Base-by-base conservation (phyloP, 2,797 vertebrate genomes). In the Poecilia wingei region DNA sequence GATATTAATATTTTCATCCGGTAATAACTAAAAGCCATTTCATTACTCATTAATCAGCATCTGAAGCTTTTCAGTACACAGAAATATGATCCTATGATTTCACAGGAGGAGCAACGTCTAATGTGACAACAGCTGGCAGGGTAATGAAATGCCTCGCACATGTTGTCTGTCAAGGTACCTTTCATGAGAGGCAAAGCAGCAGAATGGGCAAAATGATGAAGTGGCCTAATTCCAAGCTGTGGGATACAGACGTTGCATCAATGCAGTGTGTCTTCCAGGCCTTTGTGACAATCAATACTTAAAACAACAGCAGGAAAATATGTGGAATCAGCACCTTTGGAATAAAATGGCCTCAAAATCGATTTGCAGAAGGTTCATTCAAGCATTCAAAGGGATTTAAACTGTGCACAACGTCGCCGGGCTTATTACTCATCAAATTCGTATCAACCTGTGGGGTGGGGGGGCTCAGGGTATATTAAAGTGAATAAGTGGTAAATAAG, bases 21-120 rank as follows among this genome's bases (percentile, higher is more conserved):
- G 90, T 89, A 92, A 93, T 93, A 93, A 94, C 89, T 93, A 91
- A 94, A 93, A 94, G 91, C 88, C 88, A 91, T 94, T 94, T 93
- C 90, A 91, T 93, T 93, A 92, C 87, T 93, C 93, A 94, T 94
- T 95, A 92, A 93, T 95, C 91, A 94, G 92, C 77, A 87, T 88
- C 82, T 90, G 84, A 87, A 88, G 87, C 85, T 82, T 90, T 84
- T 79, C 83, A 81, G 86, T 78, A 88, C 88, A 78, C 53, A 68
- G 92, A 93, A 93, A 94, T 94, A 92, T 86, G 92, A 94, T 90
- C 88, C 82, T 47, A 16, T 7, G 78, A 88, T 92, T 93, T 90
- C 80, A 80, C 83, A 82, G 86, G 80, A 84, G 92, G 90, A 91
- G 80, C 57, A 72, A 89, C 81, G 88, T 76, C 84, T 90, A 90